Percentiles rank a stretch among this genome's conserved stretches.
phyloP scores from a whole-genome alignment of 1,140 invertebrate genomes.

The Trichogramma pretiosum region DNA sequence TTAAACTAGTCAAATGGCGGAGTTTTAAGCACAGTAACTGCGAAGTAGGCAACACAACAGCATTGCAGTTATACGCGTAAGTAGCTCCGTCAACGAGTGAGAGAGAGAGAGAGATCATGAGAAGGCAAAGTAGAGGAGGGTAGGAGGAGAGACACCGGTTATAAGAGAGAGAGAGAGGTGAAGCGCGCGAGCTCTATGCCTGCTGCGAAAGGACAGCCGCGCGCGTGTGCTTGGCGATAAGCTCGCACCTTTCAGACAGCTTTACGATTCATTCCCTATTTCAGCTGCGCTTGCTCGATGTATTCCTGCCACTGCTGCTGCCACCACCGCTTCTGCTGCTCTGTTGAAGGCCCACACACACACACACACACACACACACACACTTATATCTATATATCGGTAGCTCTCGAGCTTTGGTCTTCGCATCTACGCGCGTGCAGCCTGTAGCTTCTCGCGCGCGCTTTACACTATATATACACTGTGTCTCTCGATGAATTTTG shows the following conservation, averaged over 20 bases:
- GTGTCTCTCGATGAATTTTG: too few relatives aligned
- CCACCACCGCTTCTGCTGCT: not conserved
- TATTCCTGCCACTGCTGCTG: conserved; percentile 6
- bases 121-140: not conserved
- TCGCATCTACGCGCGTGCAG: too few relatives aligned
- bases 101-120: not conserved
- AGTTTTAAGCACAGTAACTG: too few relatives aligned
- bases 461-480: too few relatives aligned
- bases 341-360: not conserved
- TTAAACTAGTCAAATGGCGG: too few relatives aligned
- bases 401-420: too few relatives aligned
- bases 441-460: too few relatives aligned
- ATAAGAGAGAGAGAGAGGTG: not conserved
- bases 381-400: conserved; percentile 5
- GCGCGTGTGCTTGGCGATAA: conserved; percentile 39
- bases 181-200: conserved; percentile 5
- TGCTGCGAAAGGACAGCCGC: conserved; percentile 19
- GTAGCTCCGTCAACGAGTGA: not conserved
- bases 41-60: too few relatives aligned
- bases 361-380: not conserved
- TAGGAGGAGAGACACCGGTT: not conserved
- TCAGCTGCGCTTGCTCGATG: not conserved
- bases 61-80: too few relatives aligned
- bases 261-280: conserved; percentile 3
- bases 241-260: conserved; percentile 23